phyloP scores from a whole-genome alignment of 2,797 vertebrate species.

The Gymnoscopelus braueri region DNA sequence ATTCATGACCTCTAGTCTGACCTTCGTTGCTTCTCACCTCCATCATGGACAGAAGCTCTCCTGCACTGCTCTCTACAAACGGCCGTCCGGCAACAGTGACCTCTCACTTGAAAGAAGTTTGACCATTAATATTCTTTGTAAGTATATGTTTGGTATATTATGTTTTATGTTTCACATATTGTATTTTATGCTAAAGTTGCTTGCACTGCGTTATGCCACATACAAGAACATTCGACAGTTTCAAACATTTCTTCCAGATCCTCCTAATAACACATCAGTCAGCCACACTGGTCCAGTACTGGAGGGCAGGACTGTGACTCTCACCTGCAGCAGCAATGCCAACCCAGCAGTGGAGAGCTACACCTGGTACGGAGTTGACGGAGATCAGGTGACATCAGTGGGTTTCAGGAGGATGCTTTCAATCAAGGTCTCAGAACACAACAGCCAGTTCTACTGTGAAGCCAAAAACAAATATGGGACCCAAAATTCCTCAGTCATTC shows the following conservation, averaged over 20 bases:
- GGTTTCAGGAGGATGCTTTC: conserved; percentile 18
- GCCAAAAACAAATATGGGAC: conserved; percentile 21
- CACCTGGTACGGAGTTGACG: conserved; percentile 64
- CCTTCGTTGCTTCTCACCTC: conserved; percentile 64
- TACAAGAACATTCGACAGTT: background rate
- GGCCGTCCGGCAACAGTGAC: conserved; percentile 42
- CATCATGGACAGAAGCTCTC: conserved; percentile 59
- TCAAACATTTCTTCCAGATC: conserved; percentile 58
- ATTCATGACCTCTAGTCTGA: conserved; percentile 52
- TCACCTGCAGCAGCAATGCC: conserved; percentile 63
- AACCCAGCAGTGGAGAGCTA: conserved; percentile 60
- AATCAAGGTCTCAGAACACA: conserved; percentile 35
- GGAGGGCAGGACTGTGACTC: conserved; percentile 55
- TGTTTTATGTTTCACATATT: too few species aligned
- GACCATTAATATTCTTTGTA: conserved; percentile 64
- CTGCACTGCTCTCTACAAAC: conserved; percentile 62
- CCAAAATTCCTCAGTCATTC: conserved; percentile 2
- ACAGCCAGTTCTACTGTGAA: conserved; percentile 58
- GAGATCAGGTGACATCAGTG: conserved; percentile 33
- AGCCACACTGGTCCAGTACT: conserved; percentile 43
- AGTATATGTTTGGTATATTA: conserved; percentile 38
- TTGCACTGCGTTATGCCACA: background rate
- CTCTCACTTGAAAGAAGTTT: conserved; percentile 36
- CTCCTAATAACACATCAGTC: conserved; percentile 64
- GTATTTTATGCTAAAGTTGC: background rate